Evolutionary conservation across 2,888 invertebrate species (phyloP), one percentile per base, ranked within the genome.

Genomic region (Synanthedon tipuliformis): DNA sequence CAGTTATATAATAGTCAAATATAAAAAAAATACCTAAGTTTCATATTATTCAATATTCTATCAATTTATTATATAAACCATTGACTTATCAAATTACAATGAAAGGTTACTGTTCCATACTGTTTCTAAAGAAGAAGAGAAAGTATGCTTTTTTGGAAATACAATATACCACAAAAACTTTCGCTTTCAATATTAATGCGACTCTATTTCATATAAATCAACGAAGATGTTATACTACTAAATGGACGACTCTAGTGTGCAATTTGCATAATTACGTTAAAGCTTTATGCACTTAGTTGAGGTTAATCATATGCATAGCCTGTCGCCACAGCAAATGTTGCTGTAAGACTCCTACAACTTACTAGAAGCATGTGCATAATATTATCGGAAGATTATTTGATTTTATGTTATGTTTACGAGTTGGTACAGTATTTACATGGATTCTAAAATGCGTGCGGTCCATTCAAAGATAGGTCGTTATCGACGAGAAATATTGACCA

Each of bases 251-350:
- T 23, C 23, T 23, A 23, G 23, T 71, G 68, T 61, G 58, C 57
- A 61, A 73, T 81, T 74, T 71, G 64, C 78, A 82, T 83, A 78
- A 75, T 79, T 77, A 73, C 68, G 67, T 70, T 75, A 75, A 69
- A 71, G 73, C 66, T 67, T 68, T 65, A 76, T 77, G 75, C 75
- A 73, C 68, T 73, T 61, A 60, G 60, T 61, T 60, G 63, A 64
- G 64, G 66, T 58, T 77, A 79, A 79, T 77, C 63, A 62, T 73
- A 78, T 75, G 75, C 75, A 73, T 70, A 69, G 70, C 68, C 61
- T 66, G 63, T 61, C 68, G 65, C 64, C 58, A 64, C 68, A 64
- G 61, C 66, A 66, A 62, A 66, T 63, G 64, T 67, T 61, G 65
- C 65, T 71, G 71, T 50, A 45, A 13, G 45, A 45, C 45, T 11